phyloP scores from a whole-genome alignment of 2,888 invertebrate species.

The Stenchaetothrips biformis region DNA sequence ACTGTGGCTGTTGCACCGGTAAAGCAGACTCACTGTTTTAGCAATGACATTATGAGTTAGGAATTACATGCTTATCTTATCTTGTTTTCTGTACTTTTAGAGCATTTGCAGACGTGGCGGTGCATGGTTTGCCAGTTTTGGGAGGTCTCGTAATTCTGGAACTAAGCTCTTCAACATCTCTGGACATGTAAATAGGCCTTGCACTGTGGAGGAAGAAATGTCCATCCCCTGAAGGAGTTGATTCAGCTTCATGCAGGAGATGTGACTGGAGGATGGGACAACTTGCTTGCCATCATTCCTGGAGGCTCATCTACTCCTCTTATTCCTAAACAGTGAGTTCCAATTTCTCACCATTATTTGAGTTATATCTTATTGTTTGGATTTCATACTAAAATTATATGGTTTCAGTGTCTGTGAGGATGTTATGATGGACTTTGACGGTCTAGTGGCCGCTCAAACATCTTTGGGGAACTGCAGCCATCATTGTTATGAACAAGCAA shows the following conservation, averaged over 20 bases:
- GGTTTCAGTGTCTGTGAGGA: slow-evolving; percentile 78
- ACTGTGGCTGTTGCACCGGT: slow-evolving; percentile 96
- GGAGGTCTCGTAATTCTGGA: slow-evolving; percentile 92
- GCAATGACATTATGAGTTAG: background rate
- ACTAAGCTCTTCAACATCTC: slow-evolving; percentile 98
- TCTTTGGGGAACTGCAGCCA: slow-evolving; percentile 96
- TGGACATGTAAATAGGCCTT: slow-evolving; percentile 95
- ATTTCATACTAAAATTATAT: slow-evolving; percentile 26
- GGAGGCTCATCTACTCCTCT: slow-evolving; percentile 98
- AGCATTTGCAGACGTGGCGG: slow-evolving; percentile 94
- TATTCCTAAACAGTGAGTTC: slow-evolving; percentile 79
- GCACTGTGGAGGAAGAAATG: slow-evolving; percentile 99
- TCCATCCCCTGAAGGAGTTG: slow-evolving; percentile 91
- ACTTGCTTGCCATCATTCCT: slow-evolving; percentile 92
- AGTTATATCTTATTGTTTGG: slow-evolving; percentile 5
- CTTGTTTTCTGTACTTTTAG: slow-evolving; percentile 47
- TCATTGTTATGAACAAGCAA: slow-evolving; percentile 98
- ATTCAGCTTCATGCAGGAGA: slow-evolving; percentile 96
- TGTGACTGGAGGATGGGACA: slow-evolving; percentile 97
- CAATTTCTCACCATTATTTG: background rate
- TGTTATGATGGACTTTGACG: slow-evolving; percentile 98
- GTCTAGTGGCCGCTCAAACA: slow-evolving; percentile 86
- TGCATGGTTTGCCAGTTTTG: slow-evolving; percentile 93
- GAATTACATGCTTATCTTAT: background rate
- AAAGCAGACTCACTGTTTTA: slow-evolving; percentile 43